These are phyloP conservation scores for Acomys russatus DNA, from an alignment of 2,797 vertebrate species.

Conservation along the genomic window DNA sequence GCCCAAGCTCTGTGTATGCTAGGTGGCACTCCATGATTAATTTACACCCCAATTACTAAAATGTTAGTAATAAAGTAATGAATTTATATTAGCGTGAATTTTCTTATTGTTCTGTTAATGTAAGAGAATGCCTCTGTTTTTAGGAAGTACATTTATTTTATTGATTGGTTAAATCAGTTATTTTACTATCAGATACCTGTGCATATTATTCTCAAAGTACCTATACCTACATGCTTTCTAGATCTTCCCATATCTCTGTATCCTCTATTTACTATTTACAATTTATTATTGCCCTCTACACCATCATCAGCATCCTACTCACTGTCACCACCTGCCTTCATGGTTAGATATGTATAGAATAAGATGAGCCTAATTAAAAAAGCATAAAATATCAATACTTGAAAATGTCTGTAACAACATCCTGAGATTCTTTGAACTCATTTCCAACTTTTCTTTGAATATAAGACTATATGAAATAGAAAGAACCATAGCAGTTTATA, in stretches of 20 bases:
- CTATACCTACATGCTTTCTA: not conserved
- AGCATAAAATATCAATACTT: not conserved
- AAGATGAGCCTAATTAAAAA: not conserved
- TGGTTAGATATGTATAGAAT: not conserved
- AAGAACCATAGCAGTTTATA: not conserved
- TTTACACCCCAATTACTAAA: not conserved
- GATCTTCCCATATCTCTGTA: not conserved
- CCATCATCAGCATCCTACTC: not conserved
- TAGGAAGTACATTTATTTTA: not conserved
- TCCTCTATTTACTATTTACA: not conserved
- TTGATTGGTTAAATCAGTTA: not conserved
- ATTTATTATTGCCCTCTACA: not conserved
- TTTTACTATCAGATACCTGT: not conserved
- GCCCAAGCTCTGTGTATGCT: not conserved
- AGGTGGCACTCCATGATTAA: not conserved
- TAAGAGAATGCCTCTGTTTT: not conserved
- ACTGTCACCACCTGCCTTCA: not conserved
- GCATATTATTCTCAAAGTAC: not conserved
- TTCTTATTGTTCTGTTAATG: not conserved
- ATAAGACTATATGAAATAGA: not conserved
- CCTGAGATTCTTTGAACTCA: not conserved
- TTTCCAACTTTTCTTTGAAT: not conserved
- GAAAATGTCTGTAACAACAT: not conserved
- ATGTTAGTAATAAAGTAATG: not conserved
- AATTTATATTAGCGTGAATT: not conserved